Evolutionary conservation across 2,888 invertebrate genomes (phyloP), one percentile per base, ranked within the genome.

Genomic region (Habrosyne pyritoides): DNA sequence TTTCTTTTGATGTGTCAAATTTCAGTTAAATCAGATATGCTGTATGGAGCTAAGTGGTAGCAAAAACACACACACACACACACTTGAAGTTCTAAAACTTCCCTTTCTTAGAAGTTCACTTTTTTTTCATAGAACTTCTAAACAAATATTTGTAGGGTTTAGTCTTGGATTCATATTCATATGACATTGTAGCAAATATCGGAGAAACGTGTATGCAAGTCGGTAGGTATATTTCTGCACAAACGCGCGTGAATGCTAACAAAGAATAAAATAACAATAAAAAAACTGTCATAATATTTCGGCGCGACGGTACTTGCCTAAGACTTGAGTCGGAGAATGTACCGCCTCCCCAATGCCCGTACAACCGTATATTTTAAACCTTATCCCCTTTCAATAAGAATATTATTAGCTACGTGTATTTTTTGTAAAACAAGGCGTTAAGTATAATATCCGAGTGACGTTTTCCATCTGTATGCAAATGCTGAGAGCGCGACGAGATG

Each of bases 401-500:
- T 55, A 67, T 61, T 64, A 57, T 59, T 49, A 42, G 51, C 22
- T 33, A 21, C 58, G 53, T 64, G 63, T 64, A 61, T 73, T 77
- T 75, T 74, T 69, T 73, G 68, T 69, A 66, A 59, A 58, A 63
- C 71, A 67, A 69, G 18, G 42, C 42, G 71, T 71, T 81, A 75
- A 75, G 83, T 79, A 81, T 84, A 83, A 83, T 84, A 82, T 80
- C 74, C 63, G 59, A 69, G 75, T 81, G 87, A 87, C 87, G 79
- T 75, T 82, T 87, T 84, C 88, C 82, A 88, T 89, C 86, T 89
- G 85, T 85, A 89, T 89, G 88, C 84, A 85, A 88, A 89, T 89
- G 83, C 75, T 77, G 66, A 64, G 65, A 54, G 61, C 61, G 61
- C 57, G 60, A 56, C 56, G 52, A 24, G 8, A n/a, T 10, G 61